phyloP scores from a whole-genome alignment of 2,888 invertebrate genomes.

The Julus scanicus region DNA sequence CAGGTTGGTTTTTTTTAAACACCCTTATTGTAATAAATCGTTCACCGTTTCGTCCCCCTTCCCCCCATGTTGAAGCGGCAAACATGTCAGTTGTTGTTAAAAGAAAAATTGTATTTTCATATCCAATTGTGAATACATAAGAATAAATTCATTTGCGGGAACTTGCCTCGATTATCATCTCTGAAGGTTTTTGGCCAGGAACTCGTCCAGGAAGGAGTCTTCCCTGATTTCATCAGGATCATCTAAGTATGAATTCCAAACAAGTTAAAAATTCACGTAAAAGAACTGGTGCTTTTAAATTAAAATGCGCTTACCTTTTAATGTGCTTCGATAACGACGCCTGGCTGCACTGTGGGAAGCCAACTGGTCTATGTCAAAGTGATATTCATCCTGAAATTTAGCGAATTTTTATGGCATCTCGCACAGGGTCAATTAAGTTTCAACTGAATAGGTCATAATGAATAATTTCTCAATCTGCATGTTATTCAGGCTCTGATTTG shows the following conservation, averaged over 20 bases:
- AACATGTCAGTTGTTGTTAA: background rate
- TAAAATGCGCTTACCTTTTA: background rate
- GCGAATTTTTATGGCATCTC: background rate
- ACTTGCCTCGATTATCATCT: background rate
- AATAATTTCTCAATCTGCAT: too few relatives aligned
- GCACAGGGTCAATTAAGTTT: background rate
- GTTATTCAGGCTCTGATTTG: too few relatives aligned
- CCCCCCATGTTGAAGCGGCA: background rate
- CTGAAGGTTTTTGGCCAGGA: constrained; percentile 51
- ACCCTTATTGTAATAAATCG: constrained; percentile 22
- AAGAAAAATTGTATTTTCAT: constrained; percentile 39
- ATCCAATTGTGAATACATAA: constrained; percentile 17
- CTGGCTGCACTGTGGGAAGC: constrained; percentile 39
- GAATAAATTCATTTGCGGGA: constrained; percentile 41
- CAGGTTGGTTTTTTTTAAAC: constrained; percentile 28
- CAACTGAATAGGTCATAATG: background rate
- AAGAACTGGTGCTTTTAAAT: background rate
- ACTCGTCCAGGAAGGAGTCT: constrained; percentile 54
- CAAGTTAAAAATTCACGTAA: background rate
- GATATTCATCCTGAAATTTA: constrained; percentile 37
- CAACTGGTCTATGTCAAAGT: constrained; percentile 24
- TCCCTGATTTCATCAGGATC: constrained; percentile 49
- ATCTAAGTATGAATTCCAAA: background rate
- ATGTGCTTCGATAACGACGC: constrained; percentile 1
- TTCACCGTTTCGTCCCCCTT: background rate